Base-by-base conservation (phyloP, 2,888 invertebrate species). In the Steinernema hermaphroditum region DNA sequence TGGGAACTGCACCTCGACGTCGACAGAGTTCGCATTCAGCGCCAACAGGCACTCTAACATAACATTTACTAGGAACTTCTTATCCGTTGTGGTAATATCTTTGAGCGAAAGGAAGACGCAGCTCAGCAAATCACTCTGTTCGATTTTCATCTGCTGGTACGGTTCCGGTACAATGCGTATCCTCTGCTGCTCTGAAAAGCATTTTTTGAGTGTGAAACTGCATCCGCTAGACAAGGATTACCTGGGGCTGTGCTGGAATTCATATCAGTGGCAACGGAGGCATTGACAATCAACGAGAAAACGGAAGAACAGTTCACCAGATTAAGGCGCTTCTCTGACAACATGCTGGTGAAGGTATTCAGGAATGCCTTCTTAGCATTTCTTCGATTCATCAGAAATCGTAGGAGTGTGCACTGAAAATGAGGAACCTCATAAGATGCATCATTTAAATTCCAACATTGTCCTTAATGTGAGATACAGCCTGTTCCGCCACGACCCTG, bases 351-450 rank as follows among this genome's bases (percentile, higher is more conserved):
- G 19, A 54, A 9, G 12, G 27, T 54, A 27, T 12, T 54, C 27
- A 78, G 74, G 29, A 80, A 74, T 9, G 57, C 27, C 6, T 70
- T 22, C 27, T 76, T 76, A 12, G 80, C 68, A 29, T 81, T 69
- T n/a, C 32, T 50, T 16, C 79, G 75, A 37, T 81, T 79, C 19
- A 76, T 73, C 14, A 79, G 75, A 68, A 79, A 79, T 16, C 69
- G 71, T 14, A 74, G 70, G 8, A 75, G 70, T 6, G 49, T 41
- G 9, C 16, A 2, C 54, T 54, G 16, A 12, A 54, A 24, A 14
- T 16, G 24, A 54, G 6, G 19, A 41, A 41, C 4, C 6, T 46
- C 54, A 37, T 54, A 2, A 12, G 22, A 24, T 22, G 6, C 24
- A 54, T 27, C 6, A 2, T 54, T 54, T 54, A 4, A 49, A 71